These are phyloP conservation scores for Halictus rubicundus DNA, from an alignment of 1,140 invertebrate genomes.

Conservation along the genomic window DNA sequence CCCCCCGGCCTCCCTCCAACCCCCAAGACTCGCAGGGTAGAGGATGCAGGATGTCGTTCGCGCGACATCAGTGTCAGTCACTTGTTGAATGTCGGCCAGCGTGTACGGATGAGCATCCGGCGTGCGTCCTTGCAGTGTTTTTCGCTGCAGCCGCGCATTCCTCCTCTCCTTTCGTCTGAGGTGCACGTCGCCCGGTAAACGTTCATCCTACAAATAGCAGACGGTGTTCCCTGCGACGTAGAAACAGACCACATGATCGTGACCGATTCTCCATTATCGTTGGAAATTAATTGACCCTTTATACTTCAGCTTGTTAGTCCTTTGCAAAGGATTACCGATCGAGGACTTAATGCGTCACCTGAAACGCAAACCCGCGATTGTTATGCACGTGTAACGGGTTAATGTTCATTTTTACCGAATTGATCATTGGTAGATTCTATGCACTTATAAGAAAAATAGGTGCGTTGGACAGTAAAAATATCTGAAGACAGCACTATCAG, in stretches of 20 bases:
- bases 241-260: background rate
- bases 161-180: conserved; percentile 35
- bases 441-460: too few species aligned
- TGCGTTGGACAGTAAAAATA: too few species aligned
- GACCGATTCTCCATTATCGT: background rate
- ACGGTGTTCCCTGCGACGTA: background rate
- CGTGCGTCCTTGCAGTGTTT: conserved; percentile 51
- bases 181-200: conserved; percentile 10
- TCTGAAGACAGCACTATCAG: too few species aligned
- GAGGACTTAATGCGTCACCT: too few species aligned
- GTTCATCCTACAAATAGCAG: conserved; percentile 30
- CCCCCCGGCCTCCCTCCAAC: background rate
- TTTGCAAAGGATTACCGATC: too few species aligned
- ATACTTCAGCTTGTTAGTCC: too few species aligned
- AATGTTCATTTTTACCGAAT: too few species aligned
- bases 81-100: conserved; percentile 66
- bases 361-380: too few species aligned
- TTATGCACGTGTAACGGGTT: too few species aligned
- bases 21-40: conserved; percentile 36
- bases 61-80: conserved; percentile 63
- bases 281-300: background rate
- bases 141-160: conserved; percentile 43
- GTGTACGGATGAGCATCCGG: conserved; percentile 54
- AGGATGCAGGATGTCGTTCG: conserved; percentile 53
- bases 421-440: too few species aligned